phyloP scores from a whole-genome alignment of 1,140 invertebrate genomes.

The Anastatus disparis region DNA sequence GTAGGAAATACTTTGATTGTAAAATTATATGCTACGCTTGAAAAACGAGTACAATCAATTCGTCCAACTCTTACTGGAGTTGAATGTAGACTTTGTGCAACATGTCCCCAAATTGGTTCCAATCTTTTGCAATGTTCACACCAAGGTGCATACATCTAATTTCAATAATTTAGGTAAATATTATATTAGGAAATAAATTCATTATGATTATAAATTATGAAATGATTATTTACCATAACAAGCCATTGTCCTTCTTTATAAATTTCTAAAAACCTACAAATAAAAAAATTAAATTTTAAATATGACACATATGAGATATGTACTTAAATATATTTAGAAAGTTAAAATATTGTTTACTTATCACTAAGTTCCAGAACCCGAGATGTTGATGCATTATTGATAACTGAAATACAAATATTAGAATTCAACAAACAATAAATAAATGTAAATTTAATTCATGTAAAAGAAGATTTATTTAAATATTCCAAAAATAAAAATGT shows the following conservation, averaged over 20 bases:
- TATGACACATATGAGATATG: no score
- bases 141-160: slow-evolving; percentile 93
- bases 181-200: not conserved
- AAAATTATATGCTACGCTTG: slow-evolving; percentile 85
- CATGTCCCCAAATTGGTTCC: slow-evolving; percentile 91
- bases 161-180: slow-evolving; percentile 20
- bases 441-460: slow-evolving; percentile 20
- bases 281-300: slow-evolving; percentile 7
- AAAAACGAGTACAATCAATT: slow-evolving; percentile 93
- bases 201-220: not conserved
- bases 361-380: slow-evolving; percentile 62
- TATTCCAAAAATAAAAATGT: no score
- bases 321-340: not conserved
- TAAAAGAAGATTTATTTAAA: no score
- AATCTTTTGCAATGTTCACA: slow-evolving; percentile 94
- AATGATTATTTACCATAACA: slow-evolving; percentile 68
- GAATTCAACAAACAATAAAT: no score
- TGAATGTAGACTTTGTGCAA: slow-evolving; percentile 87
- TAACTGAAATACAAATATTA: slow-evolving; percentile 52
- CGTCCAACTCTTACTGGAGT: slow-evolving; percentile 87
- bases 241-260: slow-evolving; percentile 78
- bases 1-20: slow-evolving; percentile 93
- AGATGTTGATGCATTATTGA: slow-evolving; percentile 55
- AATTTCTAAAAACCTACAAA: slow-evolving; percentile 73
- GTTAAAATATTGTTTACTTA: slow-evolving; percentile 51